Conservation (phyloP, 2,797 vertebrate species). For the Gymnothorax javanicus region DNA sequence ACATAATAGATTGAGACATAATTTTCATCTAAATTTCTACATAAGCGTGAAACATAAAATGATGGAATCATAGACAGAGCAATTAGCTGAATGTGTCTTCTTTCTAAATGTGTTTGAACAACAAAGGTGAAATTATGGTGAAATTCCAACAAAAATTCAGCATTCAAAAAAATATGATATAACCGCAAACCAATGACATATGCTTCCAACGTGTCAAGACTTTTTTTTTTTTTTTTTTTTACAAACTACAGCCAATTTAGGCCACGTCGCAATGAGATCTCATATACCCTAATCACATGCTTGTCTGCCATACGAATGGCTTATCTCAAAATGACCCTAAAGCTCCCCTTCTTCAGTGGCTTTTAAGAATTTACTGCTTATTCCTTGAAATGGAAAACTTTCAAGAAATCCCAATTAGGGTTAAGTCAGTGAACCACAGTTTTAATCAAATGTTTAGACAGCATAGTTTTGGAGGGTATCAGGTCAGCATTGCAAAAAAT, state of each 20-base stretch:
- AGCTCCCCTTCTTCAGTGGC: conserved; percentile 40
- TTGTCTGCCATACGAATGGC: not conserved
- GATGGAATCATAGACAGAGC: not conserved
- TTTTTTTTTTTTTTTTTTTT: not conserved
- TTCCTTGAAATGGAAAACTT: conserved; percentile 48
- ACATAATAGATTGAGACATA: not conserved
- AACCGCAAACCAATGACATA: not conserved
- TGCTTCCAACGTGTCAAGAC: not conserved
- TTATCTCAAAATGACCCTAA: conserved; percentile 37
- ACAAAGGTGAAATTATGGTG: not conserved
- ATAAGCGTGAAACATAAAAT: too few species aligned
- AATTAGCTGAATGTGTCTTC: not conserved
- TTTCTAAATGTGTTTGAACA: not conserved
- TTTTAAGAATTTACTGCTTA: conserved; percentile 52
- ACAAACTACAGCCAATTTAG: not conserved
- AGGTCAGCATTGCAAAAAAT: conserved; percentile 28
- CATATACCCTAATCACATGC: not conserved
- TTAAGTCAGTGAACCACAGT: conserved; percentile 34
- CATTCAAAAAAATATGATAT: not conserved
- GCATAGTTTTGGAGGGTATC: conserved; percentile 33
- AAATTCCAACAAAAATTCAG: not conserved
- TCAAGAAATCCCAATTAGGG: conserved; percentile 34
- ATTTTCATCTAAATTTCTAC: too few species aligned
- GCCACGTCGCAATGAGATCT: not conserved
- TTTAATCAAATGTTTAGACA: conserved; percentile 38